Evolutionary conservation across 2,797 vertebrate species (phyloP).

Genomic region (Gobio occitaniae): DNA sequence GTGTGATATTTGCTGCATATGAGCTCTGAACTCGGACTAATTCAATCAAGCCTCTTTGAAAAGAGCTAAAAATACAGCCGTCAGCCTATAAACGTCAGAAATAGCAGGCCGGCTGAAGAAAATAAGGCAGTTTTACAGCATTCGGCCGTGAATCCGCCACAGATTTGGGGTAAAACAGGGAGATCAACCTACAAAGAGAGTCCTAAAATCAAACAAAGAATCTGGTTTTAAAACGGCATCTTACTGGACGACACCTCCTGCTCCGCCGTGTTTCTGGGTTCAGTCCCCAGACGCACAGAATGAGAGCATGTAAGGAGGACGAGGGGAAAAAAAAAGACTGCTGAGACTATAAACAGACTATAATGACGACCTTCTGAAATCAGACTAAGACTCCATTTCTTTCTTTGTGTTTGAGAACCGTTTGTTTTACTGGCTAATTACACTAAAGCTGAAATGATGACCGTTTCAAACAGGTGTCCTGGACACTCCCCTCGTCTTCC

Average conservation of each 20-base stretch:
- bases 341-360: background rate
- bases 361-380: background rate
- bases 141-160: background rate
- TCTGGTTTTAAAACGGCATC: background rate
- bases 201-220: background rate
- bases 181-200: background rate
- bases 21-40: conserved; percentile 5
- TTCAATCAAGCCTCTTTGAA: conserved; percentile 24
- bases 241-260: background rate
- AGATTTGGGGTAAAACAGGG: background rate
- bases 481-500: background rate
- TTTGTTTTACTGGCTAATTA: background rate
- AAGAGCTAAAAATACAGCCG: conserved; percentile 39
- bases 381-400: background rate
- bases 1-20: background rate
- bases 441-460: background rate
- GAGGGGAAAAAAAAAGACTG: background rate
- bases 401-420: background rate
- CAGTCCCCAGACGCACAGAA: background rate
- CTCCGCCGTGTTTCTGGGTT: conserved; percentile 16
- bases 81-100: conserved; percentile 20
- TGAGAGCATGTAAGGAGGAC: conserved; percentile 15
- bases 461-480: background rate
- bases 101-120: background rate
- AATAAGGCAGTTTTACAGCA: background rate